These are phyloP conservation scores for Amaurobius ferox DNA, from an alignment of 2,888 invertebrate genomes.

Conservation along the genomic window DNA sequence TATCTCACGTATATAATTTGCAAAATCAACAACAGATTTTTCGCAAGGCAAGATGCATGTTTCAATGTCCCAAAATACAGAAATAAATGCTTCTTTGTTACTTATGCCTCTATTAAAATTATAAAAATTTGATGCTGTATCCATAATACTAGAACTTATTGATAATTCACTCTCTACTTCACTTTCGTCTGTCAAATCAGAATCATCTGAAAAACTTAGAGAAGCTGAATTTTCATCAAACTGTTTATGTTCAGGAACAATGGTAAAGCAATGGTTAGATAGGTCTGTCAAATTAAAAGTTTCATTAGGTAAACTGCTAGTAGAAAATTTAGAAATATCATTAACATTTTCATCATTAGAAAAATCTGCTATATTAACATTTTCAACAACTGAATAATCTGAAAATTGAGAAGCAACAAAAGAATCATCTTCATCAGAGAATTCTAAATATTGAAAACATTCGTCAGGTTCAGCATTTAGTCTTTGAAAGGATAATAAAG, in stretches of 20 bases:
- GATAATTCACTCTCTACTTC: constrained; percentile 37
- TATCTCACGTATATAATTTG: constrained; percentile 82
- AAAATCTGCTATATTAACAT: constrained; percentile 28
- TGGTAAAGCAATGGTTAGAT: too few species aligned
- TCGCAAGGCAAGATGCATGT: constrained; percentile 91
- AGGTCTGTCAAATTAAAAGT: not conserved
- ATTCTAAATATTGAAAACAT: not conserved
- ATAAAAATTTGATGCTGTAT: not conserved
- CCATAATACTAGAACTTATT: constrained; percentile 18
- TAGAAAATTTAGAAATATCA: not conserved
- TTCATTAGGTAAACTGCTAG: too few species aligned
- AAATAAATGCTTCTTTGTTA: constrained; percentile 79
- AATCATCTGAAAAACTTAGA: not conserved
- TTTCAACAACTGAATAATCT: constrained; percentile 20
- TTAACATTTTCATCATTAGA: constrained; percentile 36
- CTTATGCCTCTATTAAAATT: not conserved
- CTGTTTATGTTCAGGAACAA: too few species aligned
- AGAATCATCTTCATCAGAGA: constrained; percentile 24
- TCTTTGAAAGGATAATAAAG: not conserved
- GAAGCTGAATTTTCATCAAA: too few species aligned
- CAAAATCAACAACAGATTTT: constrained; percentile 87
- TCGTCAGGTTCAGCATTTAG: not conserved
- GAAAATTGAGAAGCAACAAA: constrained; percentile 17
- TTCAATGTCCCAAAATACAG: constrained; percentile 95
- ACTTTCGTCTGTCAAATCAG: constrained; percentile 25